These are phyloP conservation scores for Trachythela sp. DNA, from an alignment of 64 coral and sea anemone species.

Conservation along the genomic window DNA sequence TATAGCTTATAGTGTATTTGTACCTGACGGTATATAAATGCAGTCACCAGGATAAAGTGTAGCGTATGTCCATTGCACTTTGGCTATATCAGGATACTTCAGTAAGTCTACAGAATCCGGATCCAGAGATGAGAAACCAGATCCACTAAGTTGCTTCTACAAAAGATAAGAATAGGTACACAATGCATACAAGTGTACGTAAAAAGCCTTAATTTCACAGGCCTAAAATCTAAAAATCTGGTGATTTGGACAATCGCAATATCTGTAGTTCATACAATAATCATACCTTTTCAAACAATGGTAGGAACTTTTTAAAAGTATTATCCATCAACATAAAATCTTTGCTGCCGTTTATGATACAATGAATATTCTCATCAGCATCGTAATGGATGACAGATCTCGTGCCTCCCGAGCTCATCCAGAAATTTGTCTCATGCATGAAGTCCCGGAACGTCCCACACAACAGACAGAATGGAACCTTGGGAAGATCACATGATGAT, in stretches of 20 bases:
- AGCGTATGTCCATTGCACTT: slow-evolving; percentile 92
- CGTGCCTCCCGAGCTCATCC: slow-evolving; percentile 95
- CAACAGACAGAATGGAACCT: slow-evolving; percentile 61
- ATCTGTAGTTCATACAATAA: too few relatives aligned
- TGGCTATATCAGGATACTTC: slow-evolving; percentile 58
- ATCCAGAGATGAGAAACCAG: slow-evolving; percentile 66
- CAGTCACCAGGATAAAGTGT: slow-evolving; percentile 86
- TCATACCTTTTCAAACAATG: not conserved
- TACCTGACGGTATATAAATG: slow-evolving; percentile 92
- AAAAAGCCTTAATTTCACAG: too few relatives aligned
- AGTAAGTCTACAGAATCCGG: slow-evolving; percentile 77
- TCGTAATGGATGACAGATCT: slow-evolving; percentile 97
- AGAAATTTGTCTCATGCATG: slow-evolving; percentile 88
- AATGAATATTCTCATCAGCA: slow-evolving; percentile 95
- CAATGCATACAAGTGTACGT: too few relatives aligned
- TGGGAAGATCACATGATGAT: not conserved
- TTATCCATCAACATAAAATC: slow-evolving; percentile 92
- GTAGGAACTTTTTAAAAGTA: slow-evolving; percentile 40
- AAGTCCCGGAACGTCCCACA: slow-evolving; percentile 90
- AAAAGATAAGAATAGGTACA: not conserved
- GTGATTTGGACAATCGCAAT: too few relatives aligned
- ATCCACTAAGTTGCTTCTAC: slow-evolving; percentile 78
- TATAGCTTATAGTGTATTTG: too few relatives aligned
- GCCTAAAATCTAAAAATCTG: too few relatives aligned
- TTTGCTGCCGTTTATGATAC: slow-evolving; percentile 77